Conservation (phyloP, 2,888 invertebrate genomes). For the Chaetogeoica ovagalla region DNA sequence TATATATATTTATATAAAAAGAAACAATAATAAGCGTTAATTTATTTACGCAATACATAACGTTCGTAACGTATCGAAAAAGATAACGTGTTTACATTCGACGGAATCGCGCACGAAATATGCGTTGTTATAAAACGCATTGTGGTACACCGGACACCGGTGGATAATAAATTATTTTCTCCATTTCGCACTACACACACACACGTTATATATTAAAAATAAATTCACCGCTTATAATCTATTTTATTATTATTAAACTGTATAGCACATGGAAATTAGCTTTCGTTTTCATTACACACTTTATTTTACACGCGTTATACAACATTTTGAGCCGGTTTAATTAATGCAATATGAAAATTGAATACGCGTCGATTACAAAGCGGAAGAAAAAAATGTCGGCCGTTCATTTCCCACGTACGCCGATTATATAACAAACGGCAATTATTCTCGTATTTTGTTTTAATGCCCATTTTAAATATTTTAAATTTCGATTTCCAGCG, state of each 20-base stretch:
- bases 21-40: no score
- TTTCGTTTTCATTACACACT: conserved; percentile 10
- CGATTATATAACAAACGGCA: not conserved
- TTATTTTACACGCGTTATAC: not conserved
- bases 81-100: no score
- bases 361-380: not conserved
- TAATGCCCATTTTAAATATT: conserved; percentile 11
- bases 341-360: conserved; percentile 2
- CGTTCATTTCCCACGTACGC: not conserved
- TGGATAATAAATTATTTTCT: no score
- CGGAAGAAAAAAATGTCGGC: conserved; percentile 28
- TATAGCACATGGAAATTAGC: not conserved
- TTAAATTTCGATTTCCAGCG: conserved; percentile 24
- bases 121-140: no score
- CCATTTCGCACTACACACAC: no score
- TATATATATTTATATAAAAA: no score
- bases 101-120: no score
- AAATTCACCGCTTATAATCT: no score
- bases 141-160: no score
- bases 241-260: not conserved
- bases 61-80: no score
- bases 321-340: not conserved
- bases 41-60: no score
- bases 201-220: no score
- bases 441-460: not conserved